Percentiles rank a stretch among this genome's conserved stretches.
These are phyloP conservation scores for Ophion slaviceki DNA, from an alignment of 2,888 invertebrate species.

Conservation along the genomic window DNA sequence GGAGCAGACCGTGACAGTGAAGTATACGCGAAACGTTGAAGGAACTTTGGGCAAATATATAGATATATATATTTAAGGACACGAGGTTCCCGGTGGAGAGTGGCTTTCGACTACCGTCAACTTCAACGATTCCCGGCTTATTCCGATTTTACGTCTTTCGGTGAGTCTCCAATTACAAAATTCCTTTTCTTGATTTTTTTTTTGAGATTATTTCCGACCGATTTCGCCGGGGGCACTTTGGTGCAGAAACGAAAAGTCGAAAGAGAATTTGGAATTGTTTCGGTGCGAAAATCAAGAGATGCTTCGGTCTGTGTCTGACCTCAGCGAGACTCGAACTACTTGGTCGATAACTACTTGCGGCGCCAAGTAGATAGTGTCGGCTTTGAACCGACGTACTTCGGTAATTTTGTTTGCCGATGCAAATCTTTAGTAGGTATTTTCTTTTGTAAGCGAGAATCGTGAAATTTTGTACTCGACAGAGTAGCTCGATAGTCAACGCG, in stretches of 20 bases:
- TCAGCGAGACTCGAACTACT: not conserved
- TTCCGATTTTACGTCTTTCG: slow-evolving; percentile 26
- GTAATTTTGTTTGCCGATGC: not conserved
- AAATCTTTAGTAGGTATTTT: not conserved
- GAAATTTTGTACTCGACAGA: not conserved
- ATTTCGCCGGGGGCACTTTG: not conserved
- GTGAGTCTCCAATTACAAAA: slow-evolving; percentile 40
- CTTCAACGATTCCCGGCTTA: not conserved
- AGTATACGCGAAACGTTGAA: not conserved
- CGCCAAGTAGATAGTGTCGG: not conserved
- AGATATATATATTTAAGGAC: slow-evolving; percentile 11
- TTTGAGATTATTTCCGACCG: not conserved
- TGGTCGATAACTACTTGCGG: not conserved
- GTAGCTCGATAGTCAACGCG: no score
- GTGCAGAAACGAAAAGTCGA: not conserved
- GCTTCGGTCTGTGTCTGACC: not conserved
- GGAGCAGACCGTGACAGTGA: slow-evolving; percentile 7
- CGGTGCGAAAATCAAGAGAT: not conserved
- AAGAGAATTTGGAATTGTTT: not conserved
- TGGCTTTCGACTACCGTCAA: not conserved
- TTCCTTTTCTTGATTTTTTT: not conserved
- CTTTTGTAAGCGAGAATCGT: not conserved
- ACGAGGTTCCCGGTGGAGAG: slow-evolving; percentile 27
- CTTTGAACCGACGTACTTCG: not conserved
- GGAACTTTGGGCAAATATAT: not conserved